Evolutionary conservation across 2,888 invertebrate species (phyloP), one percentile per base, ranked within the genome.

Genomic region (Pelosia muscerda): DNA sequence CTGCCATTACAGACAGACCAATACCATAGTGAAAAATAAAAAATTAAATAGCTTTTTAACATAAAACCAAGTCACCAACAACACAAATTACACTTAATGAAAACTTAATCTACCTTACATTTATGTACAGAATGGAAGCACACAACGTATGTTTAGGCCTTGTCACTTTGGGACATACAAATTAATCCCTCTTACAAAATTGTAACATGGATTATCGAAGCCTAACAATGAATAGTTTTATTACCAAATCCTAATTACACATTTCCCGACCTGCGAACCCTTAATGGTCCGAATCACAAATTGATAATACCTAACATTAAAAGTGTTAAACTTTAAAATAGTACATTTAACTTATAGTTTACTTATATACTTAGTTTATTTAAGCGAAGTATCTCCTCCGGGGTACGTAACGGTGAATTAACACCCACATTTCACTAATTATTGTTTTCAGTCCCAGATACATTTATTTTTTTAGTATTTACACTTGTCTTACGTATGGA

Each of bases 241-340:
- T 23, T 10, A 60, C 25, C 56, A 65, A 34, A 63, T 60, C 69
- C 60, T 70, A 70, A 70, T 70, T 70, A 70, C 69, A 70, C 69
- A 59, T 59, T 70, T 60, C 69, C 69, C 66, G 66, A 63, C 69
- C 66, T 63, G 61, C 60, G 57, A 62, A 69, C 65, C 56, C 58
- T 64, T 67, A 13, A 42, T 25, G 42, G 54, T 60, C 13, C 55
- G 38, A 63, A 62, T n/a, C 61, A 26, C 53, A 57, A 69, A 62
- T 65, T 61, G 31, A 57, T 42, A n/a, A 11, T 31, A 15, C 15
- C 13, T 34, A 55, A 61, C 15, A 1, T 57, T 58, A 65, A 68
- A 53, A 66, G 8, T 9, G 38, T 38, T 65, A 34, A 54, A 34
- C 49, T 53, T 25, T 42, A 64, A n/a, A 4, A 56, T 26, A 42